phyloP scores from a whole-genome alignment of 2,888 invertebrate species.

The Cylindroiulus punctatus region DNA sequence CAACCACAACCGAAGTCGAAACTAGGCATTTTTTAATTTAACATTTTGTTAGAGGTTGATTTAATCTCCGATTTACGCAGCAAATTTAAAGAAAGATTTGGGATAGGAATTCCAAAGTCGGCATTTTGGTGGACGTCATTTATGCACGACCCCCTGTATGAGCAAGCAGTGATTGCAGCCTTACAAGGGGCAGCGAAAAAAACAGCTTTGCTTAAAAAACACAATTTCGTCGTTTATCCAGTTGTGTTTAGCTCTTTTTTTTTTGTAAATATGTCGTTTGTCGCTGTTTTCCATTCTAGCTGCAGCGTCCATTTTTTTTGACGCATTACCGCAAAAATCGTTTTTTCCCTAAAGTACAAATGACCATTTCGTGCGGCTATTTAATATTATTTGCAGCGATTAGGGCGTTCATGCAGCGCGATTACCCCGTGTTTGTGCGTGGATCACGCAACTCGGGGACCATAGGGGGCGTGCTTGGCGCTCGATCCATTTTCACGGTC shows the following conservation, averaged over 20 bases:
- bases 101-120: too few species aligned
- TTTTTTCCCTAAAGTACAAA: slow-evolving; percentile 10
- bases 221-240: not conserved
- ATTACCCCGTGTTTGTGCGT: slow-evolving; percentile 25
- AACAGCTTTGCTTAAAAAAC: not conserved
- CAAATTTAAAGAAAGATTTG: too few species aligned
- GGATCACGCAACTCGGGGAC: slow-evolving; percentile 1
- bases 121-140: too few species aligned
- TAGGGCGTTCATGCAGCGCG: slow-evolving; percentile 3
- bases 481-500: slow-evolving; percentile 22
- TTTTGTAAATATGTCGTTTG: not conserved
- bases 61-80: too few species aligned
- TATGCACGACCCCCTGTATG: too few species aligned
- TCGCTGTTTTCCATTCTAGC: not conserved
- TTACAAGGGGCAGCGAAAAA: too few species aligned
- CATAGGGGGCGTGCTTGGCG: not conserved
- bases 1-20: too few species aligned
- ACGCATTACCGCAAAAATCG: slow-evolving; percentile 30
- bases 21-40: too few species aligned
- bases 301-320: not conserved
- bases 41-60: too few species aligned
- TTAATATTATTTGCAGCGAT: slow-evolving; percentile 12
- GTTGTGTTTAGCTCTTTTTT: not conserved
- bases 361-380: slow-evolving; percentile 10
- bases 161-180: too few species aligned